Conservation (phyloP, 1,140 invertebrate species). For the Hyposmocoma kahamanoa region DNA sequence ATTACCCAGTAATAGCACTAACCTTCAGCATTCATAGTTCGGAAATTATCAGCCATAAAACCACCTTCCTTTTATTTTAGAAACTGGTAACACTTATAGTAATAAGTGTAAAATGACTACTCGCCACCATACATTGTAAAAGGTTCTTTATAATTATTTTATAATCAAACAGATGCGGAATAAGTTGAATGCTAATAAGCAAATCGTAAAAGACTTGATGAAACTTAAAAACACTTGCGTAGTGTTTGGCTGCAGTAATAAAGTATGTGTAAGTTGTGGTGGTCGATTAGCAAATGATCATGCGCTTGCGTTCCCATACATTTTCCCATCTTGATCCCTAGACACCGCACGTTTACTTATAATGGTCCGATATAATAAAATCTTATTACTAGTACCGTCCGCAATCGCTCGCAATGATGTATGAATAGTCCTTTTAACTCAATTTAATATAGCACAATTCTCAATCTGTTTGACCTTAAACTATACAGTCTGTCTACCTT, state of each 20-base stretch:
- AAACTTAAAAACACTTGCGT: too few species aligned
- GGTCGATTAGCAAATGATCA: conserved; percentile 33
- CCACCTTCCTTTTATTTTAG: conserved; percentile 46
- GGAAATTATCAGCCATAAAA: conserved; percentile 66
- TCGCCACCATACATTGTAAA: conserved; percentile 28
- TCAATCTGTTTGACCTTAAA: not conserved
- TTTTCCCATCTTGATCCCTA: conserved; percentile 35
- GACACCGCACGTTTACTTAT: conserved; percentile 50
- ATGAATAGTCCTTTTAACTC: conserved; percentile 41
- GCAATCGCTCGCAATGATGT: conserved; percentile 44
- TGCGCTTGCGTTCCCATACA: conserved; percentile 34
- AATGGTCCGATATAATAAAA: conserved; percentile 58
- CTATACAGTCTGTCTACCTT: too few species aligned
- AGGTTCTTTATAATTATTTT: conserved; percentile 26
- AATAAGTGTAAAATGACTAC: conserved; percentile 33
- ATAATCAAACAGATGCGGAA: conserved; percentile 9
- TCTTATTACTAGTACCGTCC: conserved; percentile 43
- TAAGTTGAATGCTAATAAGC: too few species aligned
- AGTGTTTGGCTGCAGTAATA: too few species aligned
- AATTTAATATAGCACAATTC: conserved; percentile 25
- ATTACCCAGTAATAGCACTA: conserved; percentile 60
- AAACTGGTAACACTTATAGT: conserved; percentile 33
- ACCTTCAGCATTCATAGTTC: conserved; percentile 58
- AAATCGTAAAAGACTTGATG: too few species aligned
- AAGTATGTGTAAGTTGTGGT: too few species aligned